Conservation (phyloP, 2,113 vertebrate species). For the Cebidichthys violaceus region DNA sequence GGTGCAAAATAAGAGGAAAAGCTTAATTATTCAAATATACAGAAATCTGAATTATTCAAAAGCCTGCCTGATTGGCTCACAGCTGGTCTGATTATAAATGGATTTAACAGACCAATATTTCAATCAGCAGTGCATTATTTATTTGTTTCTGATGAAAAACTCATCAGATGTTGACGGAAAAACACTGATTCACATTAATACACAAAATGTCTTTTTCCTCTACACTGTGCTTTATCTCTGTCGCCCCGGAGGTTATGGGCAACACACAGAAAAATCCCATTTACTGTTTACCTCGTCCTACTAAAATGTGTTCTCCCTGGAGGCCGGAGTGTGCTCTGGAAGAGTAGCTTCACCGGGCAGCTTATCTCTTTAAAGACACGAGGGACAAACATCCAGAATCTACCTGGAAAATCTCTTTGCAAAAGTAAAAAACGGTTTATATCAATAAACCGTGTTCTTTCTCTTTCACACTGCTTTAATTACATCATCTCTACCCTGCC, state of each 20-base stretch:
- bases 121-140: conserved; percentile 31
- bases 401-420: conserved; percentile 5
- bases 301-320: conserved; percentile 1
- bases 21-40: conserved; percentile 41
- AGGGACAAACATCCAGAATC: background rate
- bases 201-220: background rate
- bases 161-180: conserved; percentile 12
- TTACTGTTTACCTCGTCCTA: conserved; percentile 5
- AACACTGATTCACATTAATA: conserved; percentile 1
- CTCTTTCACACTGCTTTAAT: conserved; percentile 23
- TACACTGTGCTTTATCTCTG: background rate
- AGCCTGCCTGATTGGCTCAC: conserved; percentile 12
- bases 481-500: background rate
- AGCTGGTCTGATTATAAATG: conserved; percentile 46
- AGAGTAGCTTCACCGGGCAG: background rate
- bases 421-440: conserved; percentile 29
- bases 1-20: conserved; percentile 12
- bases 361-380: background rate
- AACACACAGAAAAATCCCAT: conserved; percentile 13
- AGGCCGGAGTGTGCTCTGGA: background rate
- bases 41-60: conserved; percentile 60
- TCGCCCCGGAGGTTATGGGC: background rate
- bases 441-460: conserved; percentile 40
- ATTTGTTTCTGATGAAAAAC: background rate
- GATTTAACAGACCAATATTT: conserved; percentile 35